Base-by-base conservation (phyloP, 2,113 vertebrate species). In the Myrmophylax atrothorax region DNA sequence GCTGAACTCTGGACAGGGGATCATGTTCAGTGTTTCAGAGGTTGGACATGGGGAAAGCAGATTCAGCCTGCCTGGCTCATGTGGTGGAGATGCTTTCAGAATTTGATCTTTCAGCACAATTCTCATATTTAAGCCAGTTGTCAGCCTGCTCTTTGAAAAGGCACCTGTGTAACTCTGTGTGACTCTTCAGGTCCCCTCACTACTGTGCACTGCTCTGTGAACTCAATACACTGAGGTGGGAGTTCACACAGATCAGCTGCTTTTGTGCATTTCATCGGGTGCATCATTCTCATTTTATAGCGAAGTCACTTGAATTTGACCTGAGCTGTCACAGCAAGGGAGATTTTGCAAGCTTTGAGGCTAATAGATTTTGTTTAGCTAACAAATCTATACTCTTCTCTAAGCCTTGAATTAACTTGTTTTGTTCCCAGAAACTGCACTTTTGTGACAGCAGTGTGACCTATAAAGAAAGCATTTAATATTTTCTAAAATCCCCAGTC, bases 101-200 rank as follows among this genome's bases (percentile, higher is more conserved):
- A 92, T 66, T 58, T 1, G 0, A 52, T 90, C 93, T 96, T 91
- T 95, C 93, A 90, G 60, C 82, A 93, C 60, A 78, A 5, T 60
- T 94, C 93, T 97, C 82, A 47, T 8, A 2, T 95, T 91, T 79
- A 84, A 86, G 64, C 1, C 18, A 79, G 66, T 0, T 78, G 91
- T 72, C 83, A 95, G 73, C 56, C 60, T 84, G 79, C 31, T 86
- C 93, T 93, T 97, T 97, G 94, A 93, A 95, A 96, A 69, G 19
- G 29, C 79, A 90, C 87, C 95, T 5, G 0, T 81, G 49, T 47
- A 29, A 66, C 52, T 60, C 12, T 75, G 78, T 83, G 92, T n/a
- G n/a, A n/a, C 67, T 55, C 87, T 85, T 94, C 85, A 91, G 38
- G 86, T 49, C 76, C 44, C 72, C n/a, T 31, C 47, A 2, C 28